These are phyloP conservation scores for Drosophila sechellia DNA, from an alignment of 1,140 invertebrate genomes.

Conservation along the genomic window DNA sequence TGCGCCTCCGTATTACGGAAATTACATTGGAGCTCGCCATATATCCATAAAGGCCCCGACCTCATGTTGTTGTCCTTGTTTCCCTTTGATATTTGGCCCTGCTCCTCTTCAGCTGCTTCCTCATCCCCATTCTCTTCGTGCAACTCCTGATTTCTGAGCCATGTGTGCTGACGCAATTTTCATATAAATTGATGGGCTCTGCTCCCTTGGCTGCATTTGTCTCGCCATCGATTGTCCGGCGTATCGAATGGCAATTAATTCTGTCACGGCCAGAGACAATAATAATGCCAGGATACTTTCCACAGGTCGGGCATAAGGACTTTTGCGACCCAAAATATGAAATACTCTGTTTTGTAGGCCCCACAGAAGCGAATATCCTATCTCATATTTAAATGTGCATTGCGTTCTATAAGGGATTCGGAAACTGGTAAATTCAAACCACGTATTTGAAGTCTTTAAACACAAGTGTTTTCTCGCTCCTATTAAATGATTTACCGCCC, in stretches of 20 bases:
- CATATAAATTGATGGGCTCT: slow-evolving; percentile 51
- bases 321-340: too few species aligned
- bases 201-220: slow-evolving; percentile 25
- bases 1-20: slow-evolving; percentile 57
- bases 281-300: neutral
- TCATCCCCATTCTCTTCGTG: neutral
- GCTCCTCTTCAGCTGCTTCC: neutral
- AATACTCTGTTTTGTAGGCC: too few species aligned
- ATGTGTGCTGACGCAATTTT: slow-evolving; percentile 39
- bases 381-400: too few species aligned
- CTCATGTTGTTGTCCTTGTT: slow-evolving; percentile 54
- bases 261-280: slow-evolving; percentile 3
- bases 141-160: slow-evolving; percentile 25
- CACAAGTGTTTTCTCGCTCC: neutral
- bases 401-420: too few species aligned
- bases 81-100: slow-evolving; percentile 56
- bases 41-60: slow-evolving; percentile 49
- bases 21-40: slow-evolving; percentile 69
- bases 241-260: slow-evolving; percentile 54
- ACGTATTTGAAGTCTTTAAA: neutral
- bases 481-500: slow-evolving; percentile 2
- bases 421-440: too few species aligned
- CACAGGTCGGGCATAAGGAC: too few species aligned
- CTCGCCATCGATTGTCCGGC: slow-evolving; percentile 27
- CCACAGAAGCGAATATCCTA: too few species aligned